Evolutionary conservation across 1,140 invertebrate species (phyloP), one percentile per base, ranked within the genome.

Genomic region (Oreohelix idahoensis): DNA sequence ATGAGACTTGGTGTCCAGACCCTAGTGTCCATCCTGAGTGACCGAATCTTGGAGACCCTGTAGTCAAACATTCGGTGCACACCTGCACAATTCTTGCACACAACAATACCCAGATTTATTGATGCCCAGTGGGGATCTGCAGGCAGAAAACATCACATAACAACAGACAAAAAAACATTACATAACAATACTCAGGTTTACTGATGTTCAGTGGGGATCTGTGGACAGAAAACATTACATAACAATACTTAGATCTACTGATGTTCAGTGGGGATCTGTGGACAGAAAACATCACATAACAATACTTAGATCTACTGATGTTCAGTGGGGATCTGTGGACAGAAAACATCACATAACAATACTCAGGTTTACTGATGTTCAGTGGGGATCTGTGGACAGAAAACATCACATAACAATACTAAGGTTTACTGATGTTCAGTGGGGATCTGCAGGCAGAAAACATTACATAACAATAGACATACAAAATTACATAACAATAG

Each of bases 31-130:
- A 92, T 89, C 29, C 88, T 78, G 36, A 91, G 83, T 5, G 91
- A 92, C n/a, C 87, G 86, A 4, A 92, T 89, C 81, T 88, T 89
- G 29, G 89, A 89, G 0, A 89, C 35, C 4, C 73, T 75, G 23
- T 75, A 29, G 29, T 88, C 86, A 86, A 90, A 88, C 70, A 89
- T 86, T 36, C 90, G 79, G 79, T 91, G 90, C 49, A 91, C 88
- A n/a, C 90, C 90, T 84, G 90, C 89, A 87, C 90, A 91, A 36
- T 89, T 88, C 81, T 89, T 90, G 83, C 90, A 91, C 39, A 91
- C 45, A 42, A 89, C 88, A 73, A 89, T 89, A 23, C 87, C 89
- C 45, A 89, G 76, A 76, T 90, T 90, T 26, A 91, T 86, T 51
- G 89, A 89, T 8, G 90, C 90, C 90, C 90, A 91, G 75, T 89